A percentile compares a stretch with the other conserved stretches of the same genome.
These are phyloP conservation scores for Leguminivora glycinivorella DNA, from an alignment of 1,140 invertebrate species.

Conservation along the genomic window DNA sequence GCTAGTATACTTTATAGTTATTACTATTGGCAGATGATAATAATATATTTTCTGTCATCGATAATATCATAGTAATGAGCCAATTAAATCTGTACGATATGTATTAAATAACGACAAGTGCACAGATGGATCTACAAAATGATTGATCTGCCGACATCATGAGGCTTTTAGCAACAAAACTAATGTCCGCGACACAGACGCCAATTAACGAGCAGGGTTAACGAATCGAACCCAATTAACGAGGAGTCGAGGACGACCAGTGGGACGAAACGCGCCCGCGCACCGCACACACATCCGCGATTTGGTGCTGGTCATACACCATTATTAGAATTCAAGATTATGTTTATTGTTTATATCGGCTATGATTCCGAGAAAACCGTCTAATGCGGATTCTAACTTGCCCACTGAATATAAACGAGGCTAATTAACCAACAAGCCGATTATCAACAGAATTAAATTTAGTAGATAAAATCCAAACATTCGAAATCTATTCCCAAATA, in stretches of 20 bases:
- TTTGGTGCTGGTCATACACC: background rate
- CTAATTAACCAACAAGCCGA: constrained; percentile 16
- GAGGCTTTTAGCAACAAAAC: constrained; percentile 20
- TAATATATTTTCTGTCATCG: background rate
- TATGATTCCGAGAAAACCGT: constrained; percentile 1
- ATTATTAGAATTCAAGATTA: background rate
- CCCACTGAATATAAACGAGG: constrained; percentile 9
- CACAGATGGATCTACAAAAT: constrained; percentile 14
- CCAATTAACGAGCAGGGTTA: constrained; percentile 19
- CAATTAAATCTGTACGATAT: background rate
- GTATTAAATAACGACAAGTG: background rate
- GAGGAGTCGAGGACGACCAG: background rate
- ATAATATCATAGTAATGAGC: background rate
- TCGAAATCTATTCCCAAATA: constrained; percentile 30
- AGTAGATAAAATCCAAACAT: constrained; percentile 12
- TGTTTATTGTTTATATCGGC: background rate
- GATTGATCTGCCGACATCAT: constrained; percentile 8
- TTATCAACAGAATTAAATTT: constrained; percentile 20
- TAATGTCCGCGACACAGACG: constrained; percentile 13
- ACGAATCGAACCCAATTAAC: constrained; percentile 27
- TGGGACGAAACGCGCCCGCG: background rate
- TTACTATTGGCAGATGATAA: too few relatives aligned
- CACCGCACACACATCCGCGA: background rate
- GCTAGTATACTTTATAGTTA: too few relatives aligned
- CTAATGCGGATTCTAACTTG: background rate